Conservation (phyloP, 1,140 invertebrate genomes). For the Bombus difficillimus region DNA sequence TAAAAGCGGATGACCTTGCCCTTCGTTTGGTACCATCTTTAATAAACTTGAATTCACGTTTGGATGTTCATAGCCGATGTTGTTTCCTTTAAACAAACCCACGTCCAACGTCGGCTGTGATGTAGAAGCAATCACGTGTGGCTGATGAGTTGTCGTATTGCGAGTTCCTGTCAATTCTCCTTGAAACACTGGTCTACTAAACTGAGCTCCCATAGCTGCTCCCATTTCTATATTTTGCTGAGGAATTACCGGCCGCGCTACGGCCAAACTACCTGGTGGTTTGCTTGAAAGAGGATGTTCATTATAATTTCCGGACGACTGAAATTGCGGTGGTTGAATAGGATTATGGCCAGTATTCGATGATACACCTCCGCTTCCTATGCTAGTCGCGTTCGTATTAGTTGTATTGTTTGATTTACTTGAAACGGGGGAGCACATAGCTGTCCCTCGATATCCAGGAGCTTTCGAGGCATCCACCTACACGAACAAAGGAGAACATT, state of each 20-base stretch:
- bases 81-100: conserved; percentile 67
- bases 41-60: conserved; percentile 78
- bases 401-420: conserved; percentile 85
- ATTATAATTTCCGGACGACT: conserved; percentile 71
- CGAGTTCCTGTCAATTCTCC: conserved; percentile 69
- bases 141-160: conserved; percentile 62
- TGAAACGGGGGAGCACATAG: conserved; percentile 89
- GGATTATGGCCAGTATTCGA: conserved; percentile 73
- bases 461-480: conserved; percentile 91
- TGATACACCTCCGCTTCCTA: conserved; percentile 64
- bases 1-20: conserved; percentile 72
- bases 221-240: conserved; percentile 76
- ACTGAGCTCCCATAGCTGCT: conserved; percentile 69
- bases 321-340: conserved; percentile 74
- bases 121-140: conserved; percentile 70
- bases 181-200: conserved; percentile 74
- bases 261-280: conserved; percentile 75
- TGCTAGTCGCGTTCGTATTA: conserved; percentile 55
- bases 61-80: conserved; percentile 76
- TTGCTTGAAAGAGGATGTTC: conserved; percentile 75
- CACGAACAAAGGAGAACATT: background rate
- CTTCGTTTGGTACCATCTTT: conserved; percentile 80
- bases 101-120: conserved; percentile 72
- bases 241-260: conserved; percentile 75
- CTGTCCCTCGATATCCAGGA: conserved; percentile 89